phyloP scores from a whole-genome alignment of 1,140 invertebrate species.

The Zaprionus kolodkinae region DNA sequence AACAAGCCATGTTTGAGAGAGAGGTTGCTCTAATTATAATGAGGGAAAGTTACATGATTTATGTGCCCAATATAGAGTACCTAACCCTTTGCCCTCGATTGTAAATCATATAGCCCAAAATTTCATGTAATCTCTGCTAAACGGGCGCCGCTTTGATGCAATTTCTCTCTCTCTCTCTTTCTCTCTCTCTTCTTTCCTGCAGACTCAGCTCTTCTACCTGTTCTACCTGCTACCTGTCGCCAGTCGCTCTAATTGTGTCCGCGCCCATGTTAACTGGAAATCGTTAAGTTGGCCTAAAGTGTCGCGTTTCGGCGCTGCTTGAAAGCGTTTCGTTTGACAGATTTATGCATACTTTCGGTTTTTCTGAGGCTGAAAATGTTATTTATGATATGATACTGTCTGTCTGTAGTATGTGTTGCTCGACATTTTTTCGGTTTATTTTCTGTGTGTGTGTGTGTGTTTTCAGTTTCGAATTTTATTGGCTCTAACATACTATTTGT shows the following conservation, averaged over 20 bases:
- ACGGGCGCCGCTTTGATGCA: slow-evolving; percentile 54
- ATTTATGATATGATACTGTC: slow-evolving; percentile 60
- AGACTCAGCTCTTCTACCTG: neutral
- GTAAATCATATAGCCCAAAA: slow-evolving; percentile 30
- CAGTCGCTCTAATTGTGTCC: slow-evolving; percentile 59
- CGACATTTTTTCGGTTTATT: slow-evolving; percentile 29
- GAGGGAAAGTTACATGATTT: slow-evolving; percentile 2
- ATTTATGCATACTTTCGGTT: slow-evolving; percentile 71
- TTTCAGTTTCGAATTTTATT: slow-evolving; percentile 31
- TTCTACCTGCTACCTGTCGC: slow-evolving; percentile 45
- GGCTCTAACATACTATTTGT: slow-evolving; percentile 38
- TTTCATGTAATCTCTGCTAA: slow-evolving; percentile 33
- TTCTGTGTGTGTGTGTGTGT: too few species aligned
- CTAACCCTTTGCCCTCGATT: slow-evolving; percentile 29
- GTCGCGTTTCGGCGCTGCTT: slow-evolving; percentile 63
- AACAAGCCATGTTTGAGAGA: too few species aligned
- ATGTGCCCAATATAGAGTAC: neutral
- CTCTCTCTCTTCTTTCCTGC: neutral
- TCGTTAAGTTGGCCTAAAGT: slow-evolving; percentile 57
- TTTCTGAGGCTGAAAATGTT: slow-evolving; percentile 34
- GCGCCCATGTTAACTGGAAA: slow-evolving; percentile 60
- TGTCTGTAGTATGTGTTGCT: slow-evolving; percentile 19
- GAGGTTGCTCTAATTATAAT: neutral
- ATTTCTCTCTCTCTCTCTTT: slow-evolving; percentile 13
- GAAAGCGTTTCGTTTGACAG: slow-evolving; percentile 59